phyloP scores from a whole-genome alignment of 2,888 invertebrate species.

The Agrotis ipsilon region DNA sequence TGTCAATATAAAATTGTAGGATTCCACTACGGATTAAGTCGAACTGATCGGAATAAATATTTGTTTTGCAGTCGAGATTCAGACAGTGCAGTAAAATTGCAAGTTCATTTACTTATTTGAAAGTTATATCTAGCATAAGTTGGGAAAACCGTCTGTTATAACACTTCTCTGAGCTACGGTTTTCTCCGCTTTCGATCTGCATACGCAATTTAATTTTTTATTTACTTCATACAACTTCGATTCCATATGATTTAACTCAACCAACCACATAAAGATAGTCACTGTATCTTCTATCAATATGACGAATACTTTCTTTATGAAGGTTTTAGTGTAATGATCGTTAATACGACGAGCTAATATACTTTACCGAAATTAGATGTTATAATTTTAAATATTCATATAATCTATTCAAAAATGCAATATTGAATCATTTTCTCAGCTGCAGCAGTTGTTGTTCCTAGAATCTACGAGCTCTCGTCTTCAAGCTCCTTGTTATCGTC shows the following conservation, averaged over 20 bases:
- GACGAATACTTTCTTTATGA: neutral
- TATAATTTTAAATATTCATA: neutral
- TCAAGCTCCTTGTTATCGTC: neutral
- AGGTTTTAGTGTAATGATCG: neutral
- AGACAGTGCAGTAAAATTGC: constrained; percentile 2
- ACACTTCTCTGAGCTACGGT: constrained; percentile 16
- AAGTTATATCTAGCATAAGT: constrained; percentile 20
- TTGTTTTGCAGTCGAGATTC: neutral
- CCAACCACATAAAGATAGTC: neutral
- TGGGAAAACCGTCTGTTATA: constrained; percentile 8
- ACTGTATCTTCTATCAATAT: neutral
- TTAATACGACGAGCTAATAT: neutral
- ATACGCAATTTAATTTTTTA: constrained; percentile 19
- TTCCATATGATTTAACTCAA: neutral
- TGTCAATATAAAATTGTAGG: constrained; percentile 17
- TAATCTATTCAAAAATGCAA: neutral
- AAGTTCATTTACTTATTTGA: constrained; percentile 17
- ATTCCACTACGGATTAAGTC: constrained; percentile 12
- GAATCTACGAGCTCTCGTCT: neutral
- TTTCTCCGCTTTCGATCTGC: constrained; percentile 13
- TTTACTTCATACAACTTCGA: neutral
- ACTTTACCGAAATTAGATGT: neutral
- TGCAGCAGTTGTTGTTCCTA: neutral
- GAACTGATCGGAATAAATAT: constrained; percentile 22
- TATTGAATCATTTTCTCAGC: neutral